Evolutionary conservation across 2,797 vertebrate species (phyloP), one percentile per base, ranked within the genome.

Genomic region (Parauchenoglanis punctatus): DNA sequence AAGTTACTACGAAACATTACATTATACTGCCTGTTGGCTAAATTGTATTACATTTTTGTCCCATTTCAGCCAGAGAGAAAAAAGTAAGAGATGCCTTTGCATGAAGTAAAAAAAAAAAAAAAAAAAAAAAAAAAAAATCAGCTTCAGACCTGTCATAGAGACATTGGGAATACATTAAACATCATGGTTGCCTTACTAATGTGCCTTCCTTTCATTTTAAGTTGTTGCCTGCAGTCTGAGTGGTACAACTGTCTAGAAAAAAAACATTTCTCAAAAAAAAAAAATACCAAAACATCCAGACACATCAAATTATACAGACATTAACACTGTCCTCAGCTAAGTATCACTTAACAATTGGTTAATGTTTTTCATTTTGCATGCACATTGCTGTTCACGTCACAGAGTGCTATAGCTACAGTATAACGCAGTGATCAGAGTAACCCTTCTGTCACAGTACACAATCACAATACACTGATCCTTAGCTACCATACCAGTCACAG

Each of bases 271-370:
- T 82, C 25, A n/a, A 63, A 23, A 63, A 61, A 46, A 46, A 23
- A 12, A 31, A 31, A 31, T 31, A 31, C 23, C 49, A 68, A 56
- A 18, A 83, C 49, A 40, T 31, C 40, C 67, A 84, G 67, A 72
- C 82, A 83, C 46, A 83, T 67, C 17, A 72, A 54, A 84, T 84
- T 84, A 35, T 17, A 72, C 49, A 84, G 49, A 72, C 65, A 40
- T 7, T 25, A 70, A 11, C 46, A 31, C 17, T 8, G 65, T 56
- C 67, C 18, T 72, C 31, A 84, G 63, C 46, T 54, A 83, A 68
- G 28, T 0, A 72, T 54, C 82, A 72, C 49, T 84, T 56, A 56
- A n/a, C 82, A 44, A 20, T 20, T 44, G 23, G 20, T 35, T 81
- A 61, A 67, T 52, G 25, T 28, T 12, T 49, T 31, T n/a, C 61